Percentiles rank a stretch among this genome's conserved stretches.
phyloP scores from a whole-genome alignment of 1,140 invertebrate species.

The Lordiphosa clarofinis region DNA sequence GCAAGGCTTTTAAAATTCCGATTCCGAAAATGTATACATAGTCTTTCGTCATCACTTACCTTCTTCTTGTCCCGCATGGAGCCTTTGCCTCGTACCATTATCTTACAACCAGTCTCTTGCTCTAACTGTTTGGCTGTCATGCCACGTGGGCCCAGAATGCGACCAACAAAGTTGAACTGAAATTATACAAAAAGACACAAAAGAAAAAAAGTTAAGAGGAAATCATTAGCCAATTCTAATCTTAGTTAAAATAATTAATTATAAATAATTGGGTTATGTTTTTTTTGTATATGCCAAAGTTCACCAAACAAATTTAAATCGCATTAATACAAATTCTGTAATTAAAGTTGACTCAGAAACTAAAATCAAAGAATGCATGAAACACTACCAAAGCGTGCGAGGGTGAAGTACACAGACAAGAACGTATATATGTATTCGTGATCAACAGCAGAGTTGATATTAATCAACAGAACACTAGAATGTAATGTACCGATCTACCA shows the following conservation, averaged over 20 bases:
- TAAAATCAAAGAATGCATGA: constrained; percentile 40
- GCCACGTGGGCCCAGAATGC: constrained; percentile 98
- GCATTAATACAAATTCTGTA: constrained; percentile 43
- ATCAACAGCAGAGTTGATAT: no score
- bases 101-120: constrained; percentile 99
- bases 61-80: constrained; percentile 99
- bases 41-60: constrained; percentile 83
- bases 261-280: constrained; percentile 9
- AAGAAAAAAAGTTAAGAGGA: constrained; percentile 53
- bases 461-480: no score
- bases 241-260: no score
- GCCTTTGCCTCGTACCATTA: constrained; percentile 99
- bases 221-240: constrained; percentile 56
- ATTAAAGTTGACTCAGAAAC: constrained; percentile 43
- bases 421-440: no score
- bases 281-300: constrained; percentile 27
- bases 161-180: constrained; percentile 99
- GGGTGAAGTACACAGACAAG: no score
- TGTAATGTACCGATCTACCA: no score
- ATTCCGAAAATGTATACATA: constrained; percentile 7
- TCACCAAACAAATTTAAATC: constrained; percentile 57
- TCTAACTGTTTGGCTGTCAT: constrained; percentile 99
- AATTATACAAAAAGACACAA: constrained; percentile 83
- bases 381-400: neutral
- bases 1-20: neutral